Evolutionary conservation across 2,113 vertebrate species (phyloP), one percentile per base, ranked within the genome.

Genomic region (Prunella fulvescens): DNA sequence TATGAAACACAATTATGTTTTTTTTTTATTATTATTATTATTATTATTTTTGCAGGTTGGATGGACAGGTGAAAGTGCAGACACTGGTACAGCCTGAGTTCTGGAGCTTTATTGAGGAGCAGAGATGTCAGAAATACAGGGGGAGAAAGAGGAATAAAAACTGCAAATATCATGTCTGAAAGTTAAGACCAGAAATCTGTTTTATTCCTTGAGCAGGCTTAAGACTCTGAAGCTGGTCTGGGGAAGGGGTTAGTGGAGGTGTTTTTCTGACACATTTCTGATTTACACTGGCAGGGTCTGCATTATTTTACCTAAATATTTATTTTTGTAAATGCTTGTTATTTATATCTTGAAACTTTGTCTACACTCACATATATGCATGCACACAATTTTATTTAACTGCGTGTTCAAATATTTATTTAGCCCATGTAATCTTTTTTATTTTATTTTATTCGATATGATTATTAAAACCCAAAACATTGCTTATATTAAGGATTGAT

Each of bases 111-210:
- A 13, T 0, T 45, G 33, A 74, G 33, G 29, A 60, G 17, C 13
- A 45, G n/a, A 78, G 10, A 5, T 23, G 15, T 50, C 40, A 79
- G 65, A 74, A 60, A 15, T n/a, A 13, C 1, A 2, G 2, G 1
- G 3, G 8, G 3, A 0, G 0, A 22, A 60, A 48, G 25, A 79
- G 10, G 5, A 72, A 61, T 3, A 54, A 40, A 88, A 74, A 11
- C 5, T 50, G 12, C 5, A 72, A 73, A 35, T 12, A 18, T 3
- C 7, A 16, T n/a, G 79, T 70, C 29, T 79, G 61, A 42, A 62
- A 25, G 16, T n/a, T 60, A 65, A 42, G 19, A 37, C 7, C 4
- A 56, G 29, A 64, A 74, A 79, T 86, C 9, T 51, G 8, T 65
- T 39, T 12, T 23, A 45, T 31, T 35, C 22, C 25, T 64, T 42